Percentiles rank a stretch among this genome's conserved stretches.
phyloP scores from a whole-genome alignment of 2,888 invertebrate species.

The Diarsia dahlii region DNA sequence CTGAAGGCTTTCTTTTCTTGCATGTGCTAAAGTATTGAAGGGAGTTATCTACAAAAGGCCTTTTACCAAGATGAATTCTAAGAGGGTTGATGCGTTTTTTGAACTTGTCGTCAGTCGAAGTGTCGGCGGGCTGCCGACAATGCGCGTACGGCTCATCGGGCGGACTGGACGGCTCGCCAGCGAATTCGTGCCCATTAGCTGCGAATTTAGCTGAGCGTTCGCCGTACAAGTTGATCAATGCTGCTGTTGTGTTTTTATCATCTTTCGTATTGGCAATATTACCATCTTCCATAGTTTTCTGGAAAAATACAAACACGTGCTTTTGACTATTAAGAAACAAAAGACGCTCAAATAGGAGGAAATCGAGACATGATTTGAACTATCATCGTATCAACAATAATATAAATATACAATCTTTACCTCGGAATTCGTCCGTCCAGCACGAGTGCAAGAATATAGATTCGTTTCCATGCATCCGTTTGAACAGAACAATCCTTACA shows the following conservation, averaged over 20 bases:
- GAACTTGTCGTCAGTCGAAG: constrained; percentile 79
- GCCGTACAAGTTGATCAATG: constrained; percentile 81
- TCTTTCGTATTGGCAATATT: constrained; percentile 86
- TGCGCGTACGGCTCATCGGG: constrained; percentile 72
- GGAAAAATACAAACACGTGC: constrained; percentile 86
- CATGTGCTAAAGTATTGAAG: constrained; percentile 79
- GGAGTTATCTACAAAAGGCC: constrained; percentile 88
- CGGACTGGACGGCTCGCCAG: constrained; percentile 76
- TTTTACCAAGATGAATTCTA: constrained; percentile 87
- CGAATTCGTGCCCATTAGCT: constrained; percentile 84
- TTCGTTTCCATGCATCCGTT: constrained; percentile 89
- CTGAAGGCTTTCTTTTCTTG: constrained; percentile 82
- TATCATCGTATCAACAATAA: constrained; percentile 79
- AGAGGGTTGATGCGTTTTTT: constrained; percentile 87
- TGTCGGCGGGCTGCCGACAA: constrained; percentile 75
- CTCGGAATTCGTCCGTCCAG: constrained; percentile 90
- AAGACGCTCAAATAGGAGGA: constrained; percentile 88
- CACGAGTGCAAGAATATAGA: constrained; percentile 88
- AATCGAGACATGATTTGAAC: constrained; percentile 84
- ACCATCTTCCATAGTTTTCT: constrained; percentile 91
- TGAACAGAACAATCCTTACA: constrained; percentile 87
- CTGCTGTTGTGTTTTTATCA: constrained; percentile 82
- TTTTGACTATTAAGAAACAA: constrained; percentile 86
- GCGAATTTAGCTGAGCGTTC: constrained; percentile 84
- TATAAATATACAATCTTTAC: constrained; percentile 76